These are phyloP conservation scores for Aldrovandia affinis DNA, from an alignment of 2,797 vertebrate species.

Conservation along the genomic window DNA sequence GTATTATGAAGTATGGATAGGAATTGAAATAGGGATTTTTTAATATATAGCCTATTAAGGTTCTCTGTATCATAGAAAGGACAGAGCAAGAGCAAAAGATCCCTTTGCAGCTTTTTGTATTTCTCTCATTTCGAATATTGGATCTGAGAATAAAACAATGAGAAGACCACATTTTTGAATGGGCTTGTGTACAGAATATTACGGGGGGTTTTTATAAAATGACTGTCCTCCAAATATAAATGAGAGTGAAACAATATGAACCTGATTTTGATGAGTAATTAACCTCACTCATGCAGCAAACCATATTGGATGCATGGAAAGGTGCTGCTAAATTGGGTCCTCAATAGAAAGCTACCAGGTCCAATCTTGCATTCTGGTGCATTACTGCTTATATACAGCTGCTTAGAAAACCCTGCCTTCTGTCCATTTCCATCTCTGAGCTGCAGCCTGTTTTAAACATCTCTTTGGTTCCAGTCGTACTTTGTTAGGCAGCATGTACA, in stretches of 20 bases:
- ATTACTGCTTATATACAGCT: background rate
- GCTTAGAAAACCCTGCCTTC: background rate
- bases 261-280: background rate
- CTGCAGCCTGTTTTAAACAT: background rate
- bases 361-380: background rate
- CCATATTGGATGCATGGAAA: background rate
- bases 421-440: background rate
- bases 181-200: background rate
- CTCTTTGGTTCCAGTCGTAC: background rate
- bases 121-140: background rate
- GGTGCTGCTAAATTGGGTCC: conserved; percentile 10
- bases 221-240: background rate
- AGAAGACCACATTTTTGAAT: background rate
- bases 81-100: background rate
- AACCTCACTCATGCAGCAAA: no score
- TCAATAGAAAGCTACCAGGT: background rate
- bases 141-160: background rate
- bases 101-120: background rate
- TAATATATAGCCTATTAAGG: background rate
- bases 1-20: background rate
- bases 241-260: background rate
- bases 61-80: background rate
- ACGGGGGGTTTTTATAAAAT: background rate
- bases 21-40: background rate
- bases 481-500: background rate